Evolutionary conservation across 2,888 invertebrate genomes (phyloP).

Genomic region (Hydrotaea diabolus): DNA sequence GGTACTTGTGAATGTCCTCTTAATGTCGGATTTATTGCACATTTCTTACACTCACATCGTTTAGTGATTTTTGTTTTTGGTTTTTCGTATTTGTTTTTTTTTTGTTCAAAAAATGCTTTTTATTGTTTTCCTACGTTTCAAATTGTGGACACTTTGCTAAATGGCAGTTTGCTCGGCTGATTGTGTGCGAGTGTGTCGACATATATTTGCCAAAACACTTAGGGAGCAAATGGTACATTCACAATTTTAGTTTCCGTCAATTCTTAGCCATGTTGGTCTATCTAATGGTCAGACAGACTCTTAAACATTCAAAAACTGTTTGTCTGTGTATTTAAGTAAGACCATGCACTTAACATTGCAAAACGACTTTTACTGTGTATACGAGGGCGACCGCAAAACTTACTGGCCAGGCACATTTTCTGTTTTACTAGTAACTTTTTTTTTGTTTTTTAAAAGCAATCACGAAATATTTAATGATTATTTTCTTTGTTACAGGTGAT

Average conservation of each 20-base stretch:
- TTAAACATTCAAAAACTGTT: not conserved
- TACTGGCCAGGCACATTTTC: too few relatives aligned
- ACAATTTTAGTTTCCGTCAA: not conserved
- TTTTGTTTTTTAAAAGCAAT: too few relatives aligned
- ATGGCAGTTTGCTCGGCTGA: not conserved
- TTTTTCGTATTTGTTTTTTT: too few relatives aligned
- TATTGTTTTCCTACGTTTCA: not conserved
- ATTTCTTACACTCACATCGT: not conserved
- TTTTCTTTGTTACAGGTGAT: too few relatives aligned
- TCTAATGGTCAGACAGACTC: not conserved
- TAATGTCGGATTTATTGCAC: constrained; percentile 19
- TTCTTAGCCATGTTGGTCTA: not conserved
- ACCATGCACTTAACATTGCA: too few relatives aligned
- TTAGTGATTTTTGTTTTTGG: not conserved
- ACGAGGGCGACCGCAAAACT: too few relatives aligned
- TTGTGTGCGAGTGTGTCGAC: not conserved
- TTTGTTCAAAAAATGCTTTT: not conserved
- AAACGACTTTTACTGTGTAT: too few relatives aligned
- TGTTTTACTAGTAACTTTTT: too few relatives aligned
- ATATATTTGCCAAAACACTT: constrained; percentile 11
- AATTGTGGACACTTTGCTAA: constrained; percentile 7
- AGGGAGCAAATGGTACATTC: not conserved
- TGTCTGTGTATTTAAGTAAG: not conserved
- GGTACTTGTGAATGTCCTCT: constrained; percentile 18
- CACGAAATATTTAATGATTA: too few relatives aligned